These are phyloP conservation scores for Bolinopsis microptera DNA, from an alignment of 37 sponge, comb jelly and placozoan species.

Conservation along the genomic window DNA sequence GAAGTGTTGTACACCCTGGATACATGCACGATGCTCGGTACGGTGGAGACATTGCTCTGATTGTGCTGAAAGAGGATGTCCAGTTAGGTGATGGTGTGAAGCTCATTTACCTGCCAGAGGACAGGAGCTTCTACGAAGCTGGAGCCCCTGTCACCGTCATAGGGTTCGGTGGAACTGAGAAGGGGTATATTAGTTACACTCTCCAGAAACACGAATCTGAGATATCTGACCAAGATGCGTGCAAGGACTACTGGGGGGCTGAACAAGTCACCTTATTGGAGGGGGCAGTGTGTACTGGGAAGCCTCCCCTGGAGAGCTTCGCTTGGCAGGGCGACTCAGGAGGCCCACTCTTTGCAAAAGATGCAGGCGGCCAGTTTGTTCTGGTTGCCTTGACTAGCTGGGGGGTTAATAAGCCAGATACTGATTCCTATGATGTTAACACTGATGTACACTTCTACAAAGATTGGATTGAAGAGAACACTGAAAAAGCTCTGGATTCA, in stretches of 20 bases:
- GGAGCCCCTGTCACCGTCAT: conserved; percentile 7
- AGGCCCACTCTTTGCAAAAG: neutral
- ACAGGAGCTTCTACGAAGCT: neutral
- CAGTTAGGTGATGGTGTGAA: neutral
- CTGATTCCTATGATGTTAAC: neutral
- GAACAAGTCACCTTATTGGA: neutral
- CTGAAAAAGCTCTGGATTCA: neutral
- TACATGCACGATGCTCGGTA: too few species aligned
- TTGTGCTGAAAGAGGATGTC: neutral
- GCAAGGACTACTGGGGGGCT: neutral
- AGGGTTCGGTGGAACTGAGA: neutral
- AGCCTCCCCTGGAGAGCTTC: neutral
- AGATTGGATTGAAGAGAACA: neutral
- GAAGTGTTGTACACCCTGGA: neutral
- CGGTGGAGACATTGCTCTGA: too few species aligned
- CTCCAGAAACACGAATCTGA: neutral
- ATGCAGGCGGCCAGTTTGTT: neutral
- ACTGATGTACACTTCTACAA: neutral
- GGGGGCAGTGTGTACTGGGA: neutral
- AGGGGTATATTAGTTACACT: neutral
- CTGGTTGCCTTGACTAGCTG: neutral
- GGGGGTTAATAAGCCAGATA: neutral
- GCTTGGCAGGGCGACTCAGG: neutral
- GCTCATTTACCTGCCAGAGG: neutral
- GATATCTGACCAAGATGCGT: neutral